Evolutionary conservation across 2,113 vertebrate genomes (phyloP).

Genomic region (human (Homo sapiens)): DNA sequence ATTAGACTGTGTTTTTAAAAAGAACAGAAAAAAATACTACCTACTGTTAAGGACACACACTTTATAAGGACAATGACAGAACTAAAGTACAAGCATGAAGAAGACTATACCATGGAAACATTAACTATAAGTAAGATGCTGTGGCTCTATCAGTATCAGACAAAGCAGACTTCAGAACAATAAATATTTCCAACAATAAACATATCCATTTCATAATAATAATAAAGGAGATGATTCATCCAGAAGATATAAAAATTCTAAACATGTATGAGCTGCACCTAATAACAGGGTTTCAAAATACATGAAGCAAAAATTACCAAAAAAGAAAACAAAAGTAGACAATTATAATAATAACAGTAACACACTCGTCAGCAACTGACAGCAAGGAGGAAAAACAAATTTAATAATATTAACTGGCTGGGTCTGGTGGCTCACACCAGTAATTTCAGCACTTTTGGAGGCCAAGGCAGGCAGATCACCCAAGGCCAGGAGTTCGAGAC

Average conservation of each 20-base stretch:
- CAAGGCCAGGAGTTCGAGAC: too few relatives aligned
- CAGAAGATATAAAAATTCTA: not conserved
- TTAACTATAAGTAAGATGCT: not conserved
- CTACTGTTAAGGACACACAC: not conserved
- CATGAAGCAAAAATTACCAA: not conserved
- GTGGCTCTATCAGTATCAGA: not conserved
- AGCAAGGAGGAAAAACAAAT: not conserved
- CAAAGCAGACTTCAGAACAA: not conserved
- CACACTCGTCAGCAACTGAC: not conserved
- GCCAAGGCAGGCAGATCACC: too few relatives aligned
- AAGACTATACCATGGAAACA: not conserved
- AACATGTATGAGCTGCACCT: not conserved
- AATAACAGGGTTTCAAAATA: not conserved
- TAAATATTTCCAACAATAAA: not conserved
- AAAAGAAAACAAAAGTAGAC: not conserved
- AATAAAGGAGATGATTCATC: not conserved
- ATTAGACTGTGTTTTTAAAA: not conserved
- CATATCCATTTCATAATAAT: not conserved
- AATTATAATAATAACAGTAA: not conserved
- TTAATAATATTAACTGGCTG: not conserved
- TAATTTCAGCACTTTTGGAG: too few relatives aligned
- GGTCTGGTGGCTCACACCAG: too few relatives aligned
- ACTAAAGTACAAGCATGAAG: not conserved
- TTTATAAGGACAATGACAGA: not conserved
- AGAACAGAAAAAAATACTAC: not conserved